These are phyloP conservation scores for Amphipyra tragopoginis DNA, from an alignment of 2,888 invertebrate genomes.

Conservation along the genomic window DNA sequence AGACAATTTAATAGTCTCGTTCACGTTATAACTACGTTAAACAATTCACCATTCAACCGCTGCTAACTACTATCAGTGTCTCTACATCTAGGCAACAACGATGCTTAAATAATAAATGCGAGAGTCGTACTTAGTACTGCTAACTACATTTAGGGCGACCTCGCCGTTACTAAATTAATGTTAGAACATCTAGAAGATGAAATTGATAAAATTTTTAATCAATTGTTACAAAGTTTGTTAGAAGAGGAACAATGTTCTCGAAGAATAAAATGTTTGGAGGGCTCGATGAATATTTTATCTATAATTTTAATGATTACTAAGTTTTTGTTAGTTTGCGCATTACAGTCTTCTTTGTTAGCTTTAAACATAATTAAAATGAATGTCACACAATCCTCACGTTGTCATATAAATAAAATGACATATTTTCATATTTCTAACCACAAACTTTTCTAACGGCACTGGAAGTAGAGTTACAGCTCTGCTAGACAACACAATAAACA, in stretches of 20 bases:
- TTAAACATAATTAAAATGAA: not conserved
- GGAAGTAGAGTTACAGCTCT: slow-evolving; percentile 42
- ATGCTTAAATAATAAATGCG: slow-evolving; percentile 30
- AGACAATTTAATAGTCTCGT: not conserved
- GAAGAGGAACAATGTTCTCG: slow-evolving; percentile 3
- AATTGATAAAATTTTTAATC: slow-evolving; percentile 32
- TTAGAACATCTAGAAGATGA: slow-evolving; percentile 20
- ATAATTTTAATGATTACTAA: not conserved
- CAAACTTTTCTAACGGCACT: slow-evolving; percentile 62
- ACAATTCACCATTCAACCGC: slow-evolving; percentile 22
- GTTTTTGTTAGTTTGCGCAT: not conserved
- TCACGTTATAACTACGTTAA: slow-evolving; percentile 17
- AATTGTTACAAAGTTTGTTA: slow-evolving; percentile 16
- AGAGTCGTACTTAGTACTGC: slow-evolving; percentile 9
- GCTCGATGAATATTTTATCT: too few species aligned
- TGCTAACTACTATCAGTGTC: slow-evolving; percentile 23
- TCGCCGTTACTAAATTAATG: slow-evolving; percentile 13
- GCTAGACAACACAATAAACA: slow-evolving; percentile 58
- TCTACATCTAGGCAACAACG: slow-evolving; percentile 22
- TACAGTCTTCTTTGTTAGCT: not conserved
- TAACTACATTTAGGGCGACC: slow-evolving; percentile 28
- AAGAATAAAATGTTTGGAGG: not conserved
- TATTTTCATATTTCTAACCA: slow-evolving; percentile 44
- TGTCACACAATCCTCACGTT: slow-evolving; percentile 8
- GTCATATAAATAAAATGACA: slow-evolving; percentile 10